phyloP scores from a whole-genome alignment of 2,888 invertebrate species.

The Gymnocheta viridis region DNA sequence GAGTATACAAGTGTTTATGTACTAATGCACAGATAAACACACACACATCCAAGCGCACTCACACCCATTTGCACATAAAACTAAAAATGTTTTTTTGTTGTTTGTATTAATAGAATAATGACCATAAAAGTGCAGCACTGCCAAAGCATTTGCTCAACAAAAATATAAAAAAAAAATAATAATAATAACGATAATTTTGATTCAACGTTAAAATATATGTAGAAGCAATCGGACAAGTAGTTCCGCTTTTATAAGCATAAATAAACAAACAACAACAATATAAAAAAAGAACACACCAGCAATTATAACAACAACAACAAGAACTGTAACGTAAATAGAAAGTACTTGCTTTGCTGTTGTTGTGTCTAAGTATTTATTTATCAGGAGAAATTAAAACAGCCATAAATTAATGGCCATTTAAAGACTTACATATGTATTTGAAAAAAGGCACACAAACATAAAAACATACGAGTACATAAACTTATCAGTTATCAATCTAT shows the following conservation, averaged over 20 bases:
- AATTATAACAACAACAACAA: neutral
- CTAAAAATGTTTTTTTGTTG: slow-evolving; percentile 1
- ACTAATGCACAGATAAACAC: too few relatives aligned
- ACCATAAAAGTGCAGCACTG: slow-evolving; percentile 58
- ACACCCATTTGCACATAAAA: neutral
- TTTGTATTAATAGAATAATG: slow-evolving; percentile 36
- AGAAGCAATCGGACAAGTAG: slow-evolving; percentile 45
- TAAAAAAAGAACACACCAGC: neutral
- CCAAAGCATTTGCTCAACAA: slow-evolving; percentile 38
- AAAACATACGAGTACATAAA: neutral
- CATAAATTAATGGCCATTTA: slow-evolving; percentile 12
- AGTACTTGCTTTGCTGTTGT: neutral
- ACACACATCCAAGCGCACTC: neutral
- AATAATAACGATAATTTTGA: slow-evolving; percentile 35
- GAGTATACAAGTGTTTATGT: neutral
- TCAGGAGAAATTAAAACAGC: slow-evolving; percentile 33
- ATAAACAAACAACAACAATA: slow-evolving; percentile 25
- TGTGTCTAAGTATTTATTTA: neutral
- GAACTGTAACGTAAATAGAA: neutral
- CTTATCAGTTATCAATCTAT: neutral
- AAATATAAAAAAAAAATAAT: neutral
- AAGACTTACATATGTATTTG: slow-evolving; percentile 9
- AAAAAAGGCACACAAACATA: neutral
- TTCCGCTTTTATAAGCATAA: slow-evolving; percentile 60
- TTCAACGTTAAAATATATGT: slow-evolving; percentile 12